These are phyloP conservation scores for Coilia nasus DNA, from an alignment of 2,797 vertebrate species.

Conservation along the genomic window DNA sequence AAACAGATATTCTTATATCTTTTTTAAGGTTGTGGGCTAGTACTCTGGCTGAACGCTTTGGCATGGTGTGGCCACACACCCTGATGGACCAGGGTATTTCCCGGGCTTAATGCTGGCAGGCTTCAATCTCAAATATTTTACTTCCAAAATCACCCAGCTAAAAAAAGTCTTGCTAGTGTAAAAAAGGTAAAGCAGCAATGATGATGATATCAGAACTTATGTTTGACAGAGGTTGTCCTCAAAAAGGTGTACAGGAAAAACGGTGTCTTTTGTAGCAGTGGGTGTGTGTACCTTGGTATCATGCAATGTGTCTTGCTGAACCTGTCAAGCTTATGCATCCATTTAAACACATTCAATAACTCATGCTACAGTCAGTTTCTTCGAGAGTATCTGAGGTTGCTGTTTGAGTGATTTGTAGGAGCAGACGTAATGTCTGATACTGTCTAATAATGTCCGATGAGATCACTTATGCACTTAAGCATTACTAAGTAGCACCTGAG, in stretches of 20 bases:
- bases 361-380: no score
- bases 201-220: neutral
- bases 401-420: neutral
- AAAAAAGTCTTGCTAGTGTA: neutral
- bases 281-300: neutral
- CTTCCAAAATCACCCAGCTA: neutral
- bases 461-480: neutral
- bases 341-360: neutral
- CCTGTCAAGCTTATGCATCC: neutral
- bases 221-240: neutral
- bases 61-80: neutral
- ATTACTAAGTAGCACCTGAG: neutral
- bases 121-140: neutral
- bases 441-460: neutral
- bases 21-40: neutral
- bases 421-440: neutral
- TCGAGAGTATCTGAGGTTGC: neutral
- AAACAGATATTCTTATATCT: neutral
- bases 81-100: neutral
- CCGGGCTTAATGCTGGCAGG: neutral
- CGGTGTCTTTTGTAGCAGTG: neutral
- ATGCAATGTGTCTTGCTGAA: neutral
- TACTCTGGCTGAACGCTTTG: neutral
- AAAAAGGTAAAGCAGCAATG: neutral
- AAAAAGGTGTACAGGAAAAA: neutral